A percentile compares a stretch with the other conserved stretches of the same genome.
Conservation (phyloP, 2,113 vertebrate genomes). For the Piaya cayana region DNA sequence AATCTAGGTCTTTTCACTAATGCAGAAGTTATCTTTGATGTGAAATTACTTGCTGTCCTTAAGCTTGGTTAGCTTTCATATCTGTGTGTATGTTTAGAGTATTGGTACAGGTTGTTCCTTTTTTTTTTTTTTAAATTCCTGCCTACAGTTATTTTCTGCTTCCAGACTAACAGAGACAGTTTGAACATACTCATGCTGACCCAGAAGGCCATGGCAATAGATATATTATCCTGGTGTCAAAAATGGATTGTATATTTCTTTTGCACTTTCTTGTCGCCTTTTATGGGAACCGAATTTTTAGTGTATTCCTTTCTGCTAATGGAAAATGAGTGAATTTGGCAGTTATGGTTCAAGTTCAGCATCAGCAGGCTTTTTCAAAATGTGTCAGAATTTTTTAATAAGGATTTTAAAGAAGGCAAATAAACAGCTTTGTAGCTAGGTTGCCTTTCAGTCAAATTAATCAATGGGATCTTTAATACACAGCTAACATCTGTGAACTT, state of each 20-base stretch:
- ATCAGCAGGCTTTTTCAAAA: neutral
- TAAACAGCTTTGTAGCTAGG: neutral
- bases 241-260: neutral
- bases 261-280: neutral
- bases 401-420: neutral
- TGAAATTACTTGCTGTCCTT: constrained; percentile 21
- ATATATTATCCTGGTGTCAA: neutral
- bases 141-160: neutral
- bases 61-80: neutral
- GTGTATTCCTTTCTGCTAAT: neutral
- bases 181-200: neutral
- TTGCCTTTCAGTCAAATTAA: neutral
- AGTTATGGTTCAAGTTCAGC: neutral
- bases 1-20: constrained; percentile 3
- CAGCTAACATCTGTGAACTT: neutral
- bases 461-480: neutral
- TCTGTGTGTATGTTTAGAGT: neutral
- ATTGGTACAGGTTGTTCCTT: neutral
- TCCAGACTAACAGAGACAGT: neutral
- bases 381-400: neutral
- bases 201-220: neutral
- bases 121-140: neutral
- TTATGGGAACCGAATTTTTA: neutral
- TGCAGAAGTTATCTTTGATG: neutral
- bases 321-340: neutral